These are phyloP conservation scores for Prietella phreatophila DNA, from an alignment of 2,113 vertebrate genomes.

Conservation along the genomic window DNA sequence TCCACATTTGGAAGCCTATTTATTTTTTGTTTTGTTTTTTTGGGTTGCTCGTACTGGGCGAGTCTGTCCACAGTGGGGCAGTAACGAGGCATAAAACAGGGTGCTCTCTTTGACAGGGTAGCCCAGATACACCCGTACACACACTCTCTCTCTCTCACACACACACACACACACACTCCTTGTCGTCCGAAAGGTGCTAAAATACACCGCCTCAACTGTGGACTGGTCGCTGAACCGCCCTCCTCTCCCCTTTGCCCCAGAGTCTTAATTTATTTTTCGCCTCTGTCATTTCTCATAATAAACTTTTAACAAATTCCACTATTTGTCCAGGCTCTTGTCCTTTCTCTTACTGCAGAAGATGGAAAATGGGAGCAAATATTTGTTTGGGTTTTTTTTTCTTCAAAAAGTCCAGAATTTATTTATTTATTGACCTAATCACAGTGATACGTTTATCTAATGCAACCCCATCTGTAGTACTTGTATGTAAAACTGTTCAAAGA, in stretches of 20 bases:
- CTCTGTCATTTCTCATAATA: conserved; percentile 78
- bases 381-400: too few species aligned
- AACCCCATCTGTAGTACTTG: not conserved
- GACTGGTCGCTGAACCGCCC: conserved; percentile 68
- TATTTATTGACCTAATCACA: too few species aligned
- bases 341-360: not conserved
- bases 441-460: not conserved
- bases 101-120: conserved; percentile 7
- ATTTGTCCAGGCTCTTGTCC: conserved; percentile 10
- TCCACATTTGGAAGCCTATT: conserved; percentile 57
- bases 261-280: conserved; percentile 78
- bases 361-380: too few species aligned
- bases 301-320: conserved; percentile 75
- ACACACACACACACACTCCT: conserved; percentile 1
- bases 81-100: conserved; percentile 52
- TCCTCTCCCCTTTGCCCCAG: conserved; percentile 49
- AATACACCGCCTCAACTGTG: conserved; percentile 42
- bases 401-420: too few species aligned
- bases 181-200: conserved; percentile 59
- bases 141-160: conserved; percentile 35
- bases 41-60: conserved; percentile 38
- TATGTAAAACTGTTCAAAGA: not conserved
- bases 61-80: conserved; percentile 58
- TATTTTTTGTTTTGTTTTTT: conserved; percentile 39
- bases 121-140: not conserved